Evolutionary conservation across 2,888 invertebrate genomes (phyloP).

Genomic region (Eristalinus sepulchralis): DNA sequence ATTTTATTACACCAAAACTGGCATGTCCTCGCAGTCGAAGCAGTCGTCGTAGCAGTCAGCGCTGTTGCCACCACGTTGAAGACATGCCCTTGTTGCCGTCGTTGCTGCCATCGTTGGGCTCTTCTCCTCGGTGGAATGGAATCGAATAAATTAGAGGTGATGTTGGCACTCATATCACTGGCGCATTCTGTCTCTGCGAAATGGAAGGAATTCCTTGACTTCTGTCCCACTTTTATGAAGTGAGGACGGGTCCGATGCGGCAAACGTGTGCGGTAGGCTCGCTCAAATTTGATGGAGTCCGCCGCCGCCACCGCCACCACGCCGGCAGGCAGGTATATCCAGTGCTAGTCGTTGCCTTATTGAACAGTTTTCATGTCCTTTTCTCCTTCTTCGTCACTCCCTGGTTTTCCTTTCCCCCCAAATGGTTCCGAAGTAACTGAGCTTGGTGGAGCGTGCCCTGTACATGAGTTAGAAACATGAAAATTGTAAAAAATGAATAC

Average conservation of each 20-base stretch:
- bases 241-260: slow-evolving; percentile 13
- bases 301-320: no score
- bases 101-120: not conserved
- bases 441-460: not conserved
- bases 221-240: slow-evolving; percentile 25
- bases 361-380: slow-evolving; percentile 12
- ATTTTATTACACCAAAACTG: slow-evolving; percentile 62
- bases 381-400: not conserved
- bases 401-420: not conserved
- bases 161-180: slow-evolving; percentile 54
- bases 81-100: slow-evolving; percentile 5
- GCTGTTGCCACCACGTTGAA: not conserved
- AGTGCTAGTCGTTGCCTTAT: not conserved
- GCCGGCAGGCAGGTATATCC: slow-evolving; percentile 15
- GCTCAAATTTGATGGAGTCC: slow-evolving; percentile 23
- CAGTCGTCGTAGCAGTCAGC: not conserved
- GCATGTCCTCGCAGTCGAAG: slow-evolving; percentile 43
- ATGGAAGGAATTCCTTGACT: slow-evolving; percentile 18
- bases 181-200: slow-evolving; percentile 24
- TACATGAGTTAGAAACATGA: slow-evolving; percentile 30
- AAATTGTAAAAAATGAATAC: slow-evolving; percentile 42
- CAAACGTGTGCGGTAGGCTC: slow-evolving; percentile 18
- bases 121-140: slow-evolving; percentile 30
- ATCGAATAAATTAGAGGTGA: slow-evolving; percentile 61
- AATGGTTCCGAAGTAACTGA: not conserved